Evolutionary conservation across 1,140 invertebrate species (phyloP), one percentile per base, ranked within the genome.

Genomic region (Drusus annulatus): DNA sequence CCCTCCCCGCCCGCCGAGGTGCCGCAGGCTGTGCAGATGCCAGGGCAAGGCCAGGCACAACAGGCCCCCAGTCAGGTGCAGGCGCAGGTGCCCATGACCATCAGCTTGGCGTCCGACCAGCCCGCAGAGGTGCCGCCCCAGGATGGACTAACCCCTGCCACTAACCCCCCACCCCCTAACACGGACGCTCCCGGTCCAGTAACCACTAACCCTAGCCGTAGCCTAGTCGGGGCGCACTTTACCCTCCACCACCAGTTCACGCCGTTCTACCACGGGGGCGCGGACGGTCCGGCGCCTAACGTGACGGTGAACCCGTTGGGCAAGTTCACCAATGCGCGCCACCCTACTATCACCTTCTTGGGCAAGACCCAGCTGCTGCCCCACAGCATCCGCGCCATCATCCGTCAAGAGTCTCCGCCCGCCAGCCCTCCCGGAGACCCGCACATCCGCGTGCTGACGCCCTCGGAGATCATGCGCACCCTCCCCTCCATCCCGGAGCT

Each of bases 401-500:
- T 82, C 68, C 78, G 79, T 15, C 73, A 86, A 87, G 86, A 86
- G 87, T 85, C 87, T 25, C 85, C 87, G 87, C 87, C 83, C 50
- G 58, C 60, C 75, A 68, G 71, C 74, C 65, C 82, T 83, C 21
- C 86, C 19, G 88, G 89, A 86, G 94, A 95, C 90, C 93, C 94
- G 88, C 94, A 95, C 89, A 95, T 95, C 90, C 93, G 94, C 88
- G 94, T 95, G 89, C 92, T 96, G 87, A 95, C 95, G 85, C 94
- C 94, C 84, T 95, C 94, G 84, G 94, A 95, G 92, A 95, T 95
- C 87, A 95, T 95, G 94, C 93, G 94, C 90, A 95, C 94, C 87
- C 93, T 95, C 88, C 94, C 95, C 87, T 94, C 94, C 88, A 92
- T 95, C 88, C 87, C 88, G 89, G 93, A 93, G 91, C 78, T 28